Base-by-base conservation (phyloP, 2,888 invertebrate genomes). In the Phrixothrix hirtus region DNA sequence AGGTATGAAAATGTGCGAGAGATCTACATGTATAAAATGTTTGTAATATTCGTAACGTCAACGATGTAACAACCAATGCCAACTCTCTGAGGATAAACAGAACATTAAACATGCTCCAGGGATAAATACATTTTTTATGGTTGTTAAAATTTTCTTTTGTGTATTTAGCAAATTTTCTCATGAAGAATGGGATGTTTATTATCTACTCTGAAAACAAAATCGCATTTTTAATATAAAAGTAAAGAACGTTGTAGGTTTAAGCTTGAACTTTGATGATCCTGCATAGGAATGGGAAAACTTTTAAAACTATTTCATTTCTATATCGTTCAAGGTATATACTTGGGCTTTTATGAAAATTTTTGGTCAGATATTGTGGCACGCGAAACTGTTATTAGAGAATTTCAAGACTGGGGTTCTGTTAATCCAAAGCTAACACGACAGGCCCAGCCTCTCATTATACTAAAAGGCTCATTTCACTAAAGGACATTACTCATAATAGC, bases 381-480 rank as follows among this genome's bases (percentile, higher is more conserved):
- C 67, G 63, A 69, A 68, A 67, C 60, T 66, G 67, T 69, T 69
- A 69, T 69, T 69, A 67, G 35, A 25, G 30, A 30, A 48, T 34
- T 27, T 39, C 43, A 42, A 56, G 47, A 30, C 42, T 41, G 10
- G 49, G 46, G 43, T 41, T 42, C 58, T 52, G 49, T 42, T 48
- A 37, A 58, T 55, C 48, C 55, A 47, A 27, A 36, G 25, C 45
- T 34, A 38, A 46, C 52, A 48, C 46, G 55, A 46, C 41, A 58
- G 38, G 44, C 48, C 64, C 64, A 59, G 60, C 60, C 58, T 58
- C 65, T 69, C 67, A 69, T 69, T 68, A 69, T 63, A 64, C 69
- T 69, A 69, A 69, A 67, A 69, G 67, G 69, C 60, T 64, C 59
- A 65, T 67, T 69, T 61, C 62, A 56, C 58, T 57, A 51, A 59